Evolutionary conservation across 2,113 vertebrate genomes (phyloP).

Genomic region (Hiodon tergisus): DNA sequence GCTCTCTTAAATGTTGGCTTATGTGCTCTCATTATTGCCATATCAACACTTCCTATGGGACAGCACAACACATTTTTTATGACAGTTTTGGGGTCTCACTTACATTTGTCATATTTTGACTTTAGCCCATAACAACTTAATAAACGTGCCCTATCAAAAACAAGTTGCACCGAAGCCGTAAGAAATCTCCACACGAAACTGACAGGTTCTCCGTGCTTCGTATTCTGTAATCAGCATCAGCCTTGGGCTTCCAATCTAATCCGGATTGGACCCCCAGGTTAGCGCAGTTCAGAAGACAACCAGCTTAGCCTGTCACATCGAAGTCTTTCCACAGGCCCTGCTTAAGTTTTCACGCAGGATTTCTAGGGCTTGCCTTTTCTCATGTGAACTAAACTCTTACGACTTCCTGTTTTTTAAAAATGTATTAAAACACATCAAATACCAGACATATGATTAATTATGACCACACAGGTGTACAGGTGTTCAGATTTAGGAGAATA

Average conservation of each 20-base stretch:
- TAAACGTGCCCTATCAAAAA: background rate
- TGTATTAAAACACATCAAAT: no score
- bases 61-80: background rate
- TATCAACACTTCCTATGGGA: background rate
- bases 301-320: conserved; percentile 15
- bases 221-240: conserved; percentile 20
- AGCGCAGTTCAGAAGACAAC: conserved; percentile 16
- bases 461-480: no score
- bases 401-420: no score
- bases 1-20: background rate
- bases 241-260: conserved; percentile 21
- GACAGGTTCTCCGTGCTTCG: background rate
- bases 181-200: no score
- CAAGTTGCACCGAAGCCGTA: background rate
- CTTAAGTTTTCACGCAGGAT: background rate
- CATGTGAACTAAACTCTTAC: no score
- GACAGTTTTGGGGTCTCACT: background rate
- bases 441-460: no score
- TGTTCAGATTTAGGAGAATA: no score
- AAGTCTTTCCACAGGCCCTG: background rate
- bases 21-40: conserved; percentile 7
- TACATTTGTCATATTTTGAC: background rate
- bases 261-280: conserved; percentile 26
- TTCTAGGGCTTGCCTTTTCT: background rate
- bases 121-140: no score